Conservation (phyloP, 2,797 vertebrate genomes). For the Dryobates pubescens region DNA sequence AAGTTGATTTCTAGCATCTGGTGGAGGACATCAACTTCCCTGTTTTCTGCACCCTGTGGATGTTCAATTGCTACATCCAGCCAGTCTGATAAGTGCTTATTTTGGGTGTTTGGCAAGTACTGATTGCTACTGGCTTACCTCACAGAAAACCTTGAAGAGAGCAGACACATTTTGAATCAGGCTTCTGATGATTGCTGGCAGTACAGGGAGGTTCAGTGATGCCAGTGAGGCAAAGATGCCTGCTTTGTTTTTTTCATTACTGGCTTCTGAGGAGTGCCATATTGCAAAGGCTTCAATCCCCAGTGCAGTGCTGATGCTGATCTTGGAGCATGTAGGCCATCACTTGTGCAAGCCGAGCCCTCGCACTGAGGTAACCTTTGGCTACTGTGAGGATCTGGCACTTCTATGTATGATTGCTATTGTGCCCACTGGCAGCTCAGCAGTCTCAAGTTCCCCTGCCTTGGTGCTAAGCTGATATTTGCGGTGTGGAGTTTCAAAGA, state of each 20-base stretch:
- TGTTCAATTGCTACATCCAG: neutral
- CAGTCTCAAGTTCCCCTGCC: neutral
- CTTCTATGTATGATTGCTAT: neutral
- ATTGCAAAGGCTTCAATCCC: neutral
- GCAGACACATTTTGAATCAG: neutral
- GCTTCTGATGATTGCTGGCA: neutral
- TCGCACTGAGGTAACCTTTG: neutral
- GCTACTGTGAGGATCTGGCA: neutral
- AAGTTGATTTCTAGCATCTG: neutral
- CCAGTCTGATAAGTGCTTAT: neutral
- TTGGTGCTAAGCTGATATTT: neutral
- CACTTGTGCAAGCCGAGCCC: neutral
- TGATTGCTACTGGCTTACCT: neutral
- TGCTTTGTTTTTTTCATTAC: neutral
- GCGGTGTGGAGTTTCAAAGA: neutral
- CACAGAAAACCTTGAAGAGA: neutral
- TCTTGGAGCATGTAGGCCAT: neutral
- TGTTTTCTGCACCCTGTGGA: neutral
- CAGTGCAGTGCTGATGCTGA: rapidly evolving
- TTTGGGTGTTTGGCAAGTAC: neutral
- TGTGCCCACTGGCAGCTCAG: neutral
- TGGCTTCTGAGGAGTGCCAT: neutral
- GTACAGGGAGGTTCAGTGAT: neutral
- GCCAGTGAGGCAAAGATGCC: neutral
- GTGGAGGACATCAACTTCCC: neutral